Evolutionary conservation across 1,140 invertebrate species (phyloP).

Genomic region (Radopholus similis): DNA sequence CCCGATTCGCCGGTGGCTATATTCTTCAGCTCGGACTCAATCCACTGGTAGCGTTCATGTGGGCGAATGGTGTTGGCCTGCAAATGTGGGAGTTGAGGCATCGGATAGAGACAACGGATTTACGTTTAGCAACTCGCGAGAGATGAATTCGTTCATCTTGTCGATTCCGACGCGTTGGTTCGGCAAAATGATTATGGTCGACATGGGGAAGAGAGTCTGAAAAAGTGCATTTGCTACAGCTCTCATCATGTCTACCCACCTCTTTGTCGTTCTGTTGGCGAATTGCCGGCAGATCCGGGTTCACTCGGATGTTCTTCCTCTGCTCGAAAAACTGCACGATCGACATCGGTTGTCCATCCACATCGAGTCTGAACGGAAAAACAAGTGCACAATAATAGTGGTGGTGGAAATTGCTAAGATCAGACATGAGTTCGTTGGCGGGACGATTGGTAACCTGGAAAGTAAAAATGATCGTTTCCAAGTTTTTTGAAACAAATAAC

Average conservation of each 20-base stretch:
- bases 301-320: constrained; percentile 8
- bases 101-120: background rate
- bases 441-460: no score
- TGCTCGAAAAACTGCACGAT: constrained; percentile 15
- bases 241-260: background rate
- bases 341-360: constrained; percentile 3
- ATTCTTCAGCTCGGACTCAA: constrained; percentile 1
- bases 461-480: background rate
- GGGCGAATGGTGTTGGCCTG: constrained; percentile 11
- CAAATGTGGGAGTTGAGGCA: background rate
- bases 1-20: constrained; percentile 3
- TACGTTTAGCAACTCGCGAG: constrained; percentile 20
- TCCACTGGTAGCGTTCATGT: background rate
- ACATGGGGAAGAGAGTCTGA: constrained; percentile 1
- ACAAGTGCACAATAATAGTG: background rate
- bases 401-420: background rate
- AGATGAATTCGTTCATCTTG: constrained; percentile 22
- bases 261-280: constrained; percentile 9
- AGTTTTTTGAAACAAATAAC: background rate
- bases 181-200: constrained; percentile 2
- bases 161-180: constrained; percentile 16
- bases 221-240: background rate
- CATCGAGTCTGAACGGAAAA: constrained; percentile 5
- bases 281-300: constrained; percentile 13
- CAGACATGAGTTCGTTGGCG: background rate